Evolutionary conservation across 1,140 invertebrate species (phyloP), one percentile per base, ranked within the genome.

Genomic region (Pachyrhynchus sulphureomaculatus): DNA sequence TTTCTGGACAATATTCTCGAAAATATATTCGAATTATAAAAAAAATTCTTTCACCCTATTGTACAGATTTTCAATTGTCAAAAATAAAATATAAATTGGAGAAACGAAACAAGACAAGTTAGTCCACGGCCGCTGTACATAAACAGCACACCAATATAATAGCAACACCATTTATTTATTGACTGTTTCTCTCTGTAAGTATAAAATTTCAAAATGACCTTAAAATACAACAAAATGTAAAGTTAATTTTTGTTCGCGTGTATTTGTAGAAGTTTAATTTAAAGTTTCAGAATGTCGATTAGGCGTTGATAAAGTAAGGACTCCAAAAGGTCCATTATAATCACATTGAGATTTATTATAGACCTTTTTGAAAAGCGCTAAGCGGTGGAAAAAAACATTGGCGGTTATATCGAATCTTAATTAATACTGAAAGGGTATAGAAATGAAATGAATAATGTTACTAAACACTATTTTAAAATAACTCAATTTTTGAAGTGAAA

Each of bases 301-400:
- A 52, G 42, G 49, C 58, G 49, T 45, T 53, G 58, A 61, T 61
- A 61, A 61, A 53, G 48, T 53, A 51, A 49, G 47, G 42, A 32
- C 37, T 48, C 49, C 48, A 34, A 61, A 61, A 58, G 4, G 45
- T 61, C 37, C 41, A 53, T 61, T 59, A 59, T 59, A 59, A 32
- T 56, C 53, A 20, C 20, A 44, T 36, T 34, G 39, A 61, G 58
- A 61, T 61, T 61, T 53, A 61, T 61, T 45, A 33, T 6, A 23
- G 13, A 44, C 58, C 58, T 53, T 53, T 53, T 37, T 17, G 21
- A 53, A 37, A 37, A 17, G 10, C 8, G 10, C 12, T 20, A 44
- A 44, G 21, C 15, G 20, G 8, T 5, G 17, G 20, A n/a, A n/a
- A 39, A 9, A 39, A 39, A 39, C 36, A 39, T 15, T 15, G 6